phyloP scores from a whole-genome alignment of 2,113 vertebrate species.

The Eudyptes chrysolophus region DNA sequence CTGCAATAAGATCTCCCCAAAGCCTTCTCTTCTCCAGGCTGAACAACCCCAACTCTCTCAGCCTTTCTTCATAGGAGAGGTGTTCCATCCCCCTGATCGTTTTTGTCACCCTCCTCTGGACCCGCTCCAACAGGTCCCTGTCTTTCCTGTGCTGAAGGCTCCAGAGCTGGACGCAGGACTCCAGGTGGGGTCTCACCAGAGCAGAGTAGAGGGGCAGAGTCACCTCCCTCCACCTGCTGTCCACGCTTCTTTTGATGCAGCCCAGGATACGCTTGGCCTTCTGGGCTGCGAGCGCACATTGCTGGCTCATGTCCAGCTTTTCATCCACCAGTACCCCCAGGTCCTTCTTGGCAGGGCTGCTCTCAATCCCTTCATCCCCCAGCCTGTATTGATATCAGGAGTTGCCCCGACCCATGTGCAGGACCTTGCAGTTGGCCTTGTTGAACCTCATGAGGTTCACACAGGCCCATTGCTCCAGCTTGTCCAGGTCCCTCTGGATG shows the following conservation, averaged over 20 bases:
- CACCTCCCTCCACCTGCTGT: not conserved
- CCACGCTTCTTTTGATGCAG: too few species aligned
- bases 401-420: not conserved
- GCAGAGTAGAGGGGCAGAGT: not conserved
- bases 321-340: not conserved
- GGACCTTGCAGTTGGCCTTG: not conserved
- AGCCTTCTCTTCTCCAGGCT: not conserved
- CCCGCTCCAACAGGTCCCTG: too few species aligned
- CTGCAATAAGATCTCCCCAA: fast-evolving
- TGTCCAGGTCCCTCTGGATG: not conserved
- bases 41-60: not conserved
- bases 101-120: not conserved
- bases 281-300: not conserved
- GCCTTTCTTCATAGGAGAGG: not conserved
- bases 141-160: too few species aligned
- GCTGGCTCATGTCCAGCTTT: not conserved
- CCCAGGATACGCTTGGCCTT: too few species aligned
- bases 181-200: not conserved
- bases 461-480: fast-evolving
- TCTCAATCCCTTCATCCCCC: too few species aligned
- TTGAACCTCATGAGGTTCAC: not conserved
- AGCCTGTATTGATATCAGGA: too few species aligned
- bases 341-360: not conserved
- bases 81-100: not conserved
- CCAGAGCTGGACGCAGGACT: too few species aligned